Evolutionary conservation across 2,113 vertebrate species (phyloP).

Genomic region (Sylvia atricapilla): DNA sequence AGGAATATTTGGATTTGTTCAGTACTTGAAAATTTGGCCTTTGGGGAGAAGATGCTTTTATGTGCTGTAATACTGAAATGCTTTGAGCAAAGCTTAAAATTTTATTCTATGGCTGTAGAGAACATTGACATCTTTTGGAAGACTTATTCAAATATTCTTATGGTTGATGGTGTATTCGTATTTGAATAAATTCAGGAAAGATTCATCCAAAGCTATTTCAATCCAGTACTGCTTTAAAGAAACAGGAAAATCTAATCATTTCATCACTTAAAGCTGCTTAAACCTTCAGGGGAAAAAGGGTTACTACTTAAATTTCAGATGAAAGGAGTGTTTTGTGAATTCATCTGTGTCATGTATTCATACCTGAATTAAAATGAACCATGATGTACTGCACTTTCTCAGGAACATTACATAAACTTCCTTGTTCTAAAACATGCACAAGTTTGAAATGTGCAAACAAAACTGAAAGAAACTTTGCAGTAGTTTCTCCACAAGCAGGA

Average conservation of each 20-base stretch:
- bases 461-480: slow-evolving; percentile 72
- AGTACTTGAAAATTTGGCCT: background rate
- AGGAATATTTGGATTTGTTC: background rate
- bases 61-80: background rate
- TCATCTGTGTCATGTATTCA: slow-evolving; percentile 75
- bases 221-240: slow-evolving; percentile 23
- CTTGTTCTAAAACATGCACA: slow-evolving; percentile 72
- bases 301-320: slow-evolving; percentile 67
- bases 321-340: slow-evolving; percentile 79
- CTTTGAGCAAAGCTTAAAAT: background rate
- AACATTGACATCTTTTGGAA: background rate
- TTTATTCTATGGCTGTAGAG: background rate
- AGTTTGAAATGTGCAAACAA: slow-evolving; percentile 65
- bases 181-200: slow-evolving; percentile 23
- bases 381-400: slow-evolving; percentile 61
- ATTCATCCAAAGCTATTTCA: slow-evolving; percentile 7
- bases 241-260: slow-evolving; percentile 55
- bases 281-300: slow-evolving; percentile 45
- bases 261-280: slow-evolving; percentile 63
- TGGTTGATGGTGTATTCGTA: background rate
- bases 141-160: background rate
- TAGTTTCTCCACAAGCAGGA: slow-evolving; percentile 70
- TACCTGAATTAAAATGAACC: slow-evolving; percentile 76
- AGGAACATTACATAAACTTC: slow-evolving; percentile 75
- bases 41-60: background rate